These are phyloP conservation scores for Cyclargus thomasi DNA, from an alignment of 1,140 invertebrate genomes.

Conservation along the genomic window DNA sequence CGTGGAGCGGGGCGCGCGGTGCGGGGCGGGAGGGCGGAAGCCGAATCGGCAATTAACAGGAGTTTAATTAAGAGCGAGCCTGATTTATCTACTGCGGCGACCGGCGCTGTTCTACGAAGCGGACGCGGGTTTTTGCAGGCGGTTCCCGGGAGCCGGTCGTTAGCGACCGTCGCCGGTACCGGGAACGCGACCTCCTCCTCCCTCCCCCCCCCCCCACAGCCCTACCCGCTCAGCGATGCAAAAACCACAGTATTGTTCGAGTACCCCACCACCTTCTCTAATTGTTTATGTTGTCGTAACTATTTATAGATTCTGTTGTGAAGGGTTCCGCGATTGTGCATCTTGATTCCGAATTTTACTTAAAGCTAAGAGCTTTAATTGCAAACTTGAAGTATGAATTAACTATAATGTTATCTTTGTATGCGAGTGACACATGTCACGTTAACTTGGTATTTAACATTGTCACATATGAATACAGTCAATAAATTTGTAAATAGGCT, in stretches of 20 bases:
- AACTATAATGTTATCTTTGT: too few species aligned
- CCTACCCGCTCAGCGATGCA: not conserved
- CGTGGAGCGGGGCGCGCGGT: constrained; percentile 10
- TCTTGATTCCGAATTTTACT: not conserved
- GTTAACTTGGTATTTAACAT: too few species aligned
- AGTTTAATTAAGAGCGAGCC: constrained; percentile 45
- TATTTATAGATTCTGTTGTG: not conserved
- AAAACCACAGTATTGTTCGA: not conserved
- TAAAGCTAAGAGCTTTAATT: too few species aligned
- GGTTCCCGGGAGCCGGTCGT: constrained; percentile 28
- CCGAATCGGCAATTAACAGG: constrained; percentile 44
- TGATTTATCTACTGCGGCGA: constrained; percentile 45
- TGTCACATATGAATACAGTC: too few species aligned
- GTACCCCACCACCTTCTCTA: not conserved
- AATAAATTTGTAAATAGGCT: too few species aligned
- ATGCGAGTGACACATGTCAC: too few species aligned
- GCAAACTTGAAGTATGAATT: too few species aligned
- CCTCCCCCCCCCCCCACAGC: not conserved
- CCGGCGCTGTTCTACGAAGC: constrained; percentile 22
- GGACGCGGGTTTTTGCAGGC: constrained; percentile 28
- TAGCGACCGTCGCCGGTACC: constrained; percentile 14
- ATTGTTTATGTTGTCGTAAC: not conserved
- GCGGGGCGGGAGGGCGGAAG: constrained; percentile 12
- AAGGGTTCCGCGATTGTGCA: not conserved
- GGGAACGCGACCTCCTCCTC: not conserved